phyloP scores from a whole-genome alignment of 2,888 invertebrate species.

The Patella ulyssiponensis region DNA sequence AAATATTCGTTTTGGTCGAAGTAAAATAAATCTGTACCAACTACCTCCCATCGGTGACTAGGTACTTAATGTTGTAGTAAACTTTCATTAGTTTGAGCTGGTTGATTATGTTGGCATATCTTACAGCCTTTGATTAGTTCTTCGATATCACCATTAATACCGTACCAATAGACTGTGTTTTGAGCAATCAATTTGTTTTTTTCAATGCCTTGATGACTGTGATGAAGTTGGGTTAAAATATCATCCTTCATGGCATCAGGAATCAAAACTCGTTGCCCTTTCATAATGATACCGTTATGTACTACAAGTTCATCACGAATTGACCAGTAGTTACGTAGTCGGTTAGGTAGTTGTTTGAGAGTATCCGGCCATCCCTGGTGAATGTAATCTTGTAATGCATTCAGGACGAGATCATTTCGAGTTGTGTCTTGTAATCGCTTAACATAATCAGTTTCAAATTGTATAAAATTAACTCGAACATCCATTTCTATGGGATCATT shows the following conservation, averaged over 20 bases:
- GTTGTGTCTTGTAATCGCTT: background rate
- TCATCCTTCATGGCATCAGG: slow-evolving; percentile 21
- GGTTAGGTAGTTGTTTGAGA: slow-evolving; percentile 15
- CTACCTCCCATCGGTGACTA: slow-evolving; percentile 26
- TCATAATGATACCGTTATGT: slow-evolving; percentile 33
- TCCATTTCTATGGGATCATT: background rate
- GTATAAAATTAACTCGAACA: background rate
- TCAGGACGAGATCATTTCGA: background rate
- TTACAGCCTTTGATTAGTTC: slow-evolving; percentile 10
- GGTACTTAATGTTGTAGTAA: slow-evolving; percentile 5
- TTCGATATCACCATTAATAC: slow-evolving; percentile 31
- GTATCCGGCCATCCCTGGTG: slow-evolving; percentile 24
- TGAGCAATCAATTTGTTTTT: slow-evolving; percentile 30
- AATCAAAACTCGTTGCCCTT: slow-evolving; percentile 26
- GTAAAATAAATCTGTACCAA: slow-evolving; percentile 32
- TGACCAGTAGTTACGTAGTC: slow-evolving; percentile 22
- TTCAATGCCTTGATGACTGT: slow-evolving; percentile 29
- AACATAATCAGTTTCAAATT: background rate
- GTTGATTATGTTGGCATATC: slow-evolving; percentile 3
- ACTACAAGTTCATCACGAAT: slow-evolving; percentile 28
- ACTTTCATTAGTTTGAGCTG: slow-evolving; percentile 10
- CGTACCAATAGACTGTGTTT: slow-evolving; percentile 30
- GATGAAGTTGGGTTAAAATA: slow-evolving; percentile 31
- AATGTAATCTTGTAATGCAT: background rate
- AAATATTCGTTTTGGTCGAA: slow-evolving; percentile 25